Percentiles rank a stretch among this genome's conserved stretches.
These are phyloP conservation scores for Crocodylus rhombifer DNA, from an alignment of 2,797 vertebrate species.

Conservation along the genomic window DNA sequence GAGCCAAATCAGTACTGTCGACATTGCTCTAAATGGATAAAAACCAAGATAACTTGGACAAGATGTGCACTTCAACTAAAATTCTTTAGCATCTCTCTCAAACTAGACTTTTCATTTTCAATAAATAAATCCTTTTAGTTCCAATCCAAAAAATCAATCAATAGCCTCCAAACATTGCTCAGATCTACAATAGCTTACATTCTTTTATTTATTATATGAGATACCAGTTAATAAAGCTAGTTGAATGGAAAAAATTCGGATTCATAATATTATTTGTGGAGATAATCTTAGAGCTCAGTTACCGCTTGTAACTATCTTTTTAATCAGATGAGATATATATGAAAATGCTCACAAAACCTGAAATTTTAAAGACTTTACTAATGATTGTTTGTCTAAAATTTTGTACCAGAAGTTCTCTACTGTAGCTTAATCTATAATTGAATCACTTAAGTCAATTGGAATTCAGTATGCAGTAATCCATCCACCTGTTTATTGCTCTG, in stretches of 20 bases:
- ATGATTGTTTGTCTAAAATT: neutral
- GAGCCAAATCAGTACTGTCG: neutral
- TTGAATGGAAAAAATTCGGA: neutral
- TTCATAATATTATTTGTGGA: neutral
- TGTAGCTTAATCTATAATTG: too few species aligned
- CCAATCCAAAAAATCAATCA: neutral
- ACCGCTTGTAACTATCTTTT: neutral
- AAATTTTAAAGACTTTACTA: neutral
- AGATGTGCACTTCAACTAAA: neutral
- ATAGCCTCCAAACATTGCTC: neutral
- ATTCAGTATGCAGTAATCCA: too few species aligned
- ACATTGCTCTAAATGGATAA: neutral
- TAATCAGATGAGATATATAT: neutral
- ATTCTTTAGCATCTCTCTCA: neutral
- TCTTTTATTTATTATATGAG: neutral
- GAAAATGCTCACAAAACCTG: neutral
- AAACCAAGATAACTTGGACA: neutral
- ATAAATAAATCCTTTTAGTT: neutral
- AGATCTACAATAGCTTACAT: neutral
- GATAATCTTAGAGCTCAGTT: neutral
- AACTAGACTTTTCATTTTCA: neutral
- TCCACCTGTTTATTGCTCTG: too few species aligned
- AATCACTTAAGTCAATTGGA: too few species aligned
- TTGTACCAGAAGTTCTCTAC: neutral
- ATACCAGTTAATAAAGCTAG: neutral